Evolutionary conservation across 2,797 vertebrate species (phyloP).

Genomic region (Pangasius mekongensis): DNA sequence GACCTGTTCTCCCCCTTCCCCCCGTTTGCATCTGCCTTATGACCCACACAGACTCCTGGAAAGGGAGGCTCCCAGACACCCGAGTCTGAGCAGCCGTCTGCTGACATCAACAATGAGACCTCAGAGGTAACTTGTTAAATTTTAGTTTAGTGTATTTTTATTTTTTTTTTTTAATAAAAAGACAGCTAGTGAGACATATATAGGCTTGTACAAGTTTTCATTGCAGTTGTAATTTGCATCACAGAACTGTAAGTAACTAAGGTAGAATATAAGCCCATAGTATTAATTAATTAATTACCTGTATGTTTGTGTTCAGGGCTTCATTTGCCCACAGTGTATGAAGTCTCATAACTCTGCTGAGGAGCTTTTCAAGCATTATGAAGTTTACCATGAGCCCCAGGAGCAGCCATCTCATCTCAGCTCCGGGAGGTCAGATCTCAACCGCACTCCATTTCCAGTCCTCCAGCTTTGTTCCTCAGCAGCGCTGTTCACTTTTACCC

Average conservation of each 20-base stretch:
- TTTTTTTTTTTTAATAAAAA: background rate
- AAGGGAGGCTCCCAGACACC: conserved; percentile 93
- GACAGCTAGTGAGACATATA: background rate
- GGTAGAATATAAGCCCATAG: background rate
- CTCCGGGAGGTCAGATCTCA: conserved; percentile 80
- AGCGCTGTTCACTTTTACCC: background rate
- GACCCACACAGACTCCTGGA: conserved; percentile 86
- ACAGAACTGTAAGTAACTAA: background rate
- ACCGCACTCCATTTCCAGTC: background rate
- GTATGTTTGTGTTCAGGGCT: conserved; percentile 80
- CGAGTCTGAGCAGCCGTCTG: conserved; percentile 89
- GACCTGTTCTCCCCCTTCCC: background rate
- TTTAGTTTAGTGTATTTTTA: background rate
- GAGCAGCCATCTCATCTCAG: conserved; percentile 84
- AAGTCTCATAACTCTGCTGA: conserved; percentile 98
- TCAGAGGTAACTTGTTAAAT: conserved; percentile 84
- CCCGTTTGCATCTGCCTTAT: background rate
- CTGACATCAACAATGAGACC: conserved; percentile 91
- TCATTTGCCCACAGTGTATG: conserved; percentile 99
- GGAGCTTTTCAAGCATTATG: conserved; percentile 97
- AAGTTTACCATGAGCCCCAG: conserved; percentile 90
- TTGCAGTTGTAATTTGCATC: background rate
- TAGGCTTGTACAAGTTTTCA: background rate
- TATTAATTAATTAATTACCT: too few relatives aligned
- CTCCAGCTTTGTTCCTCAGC: background rate